Evolutionary conservation across 2,888 invertebrate genomes (phyloP).

Genomic region (Campoplex capitator): DNA sequence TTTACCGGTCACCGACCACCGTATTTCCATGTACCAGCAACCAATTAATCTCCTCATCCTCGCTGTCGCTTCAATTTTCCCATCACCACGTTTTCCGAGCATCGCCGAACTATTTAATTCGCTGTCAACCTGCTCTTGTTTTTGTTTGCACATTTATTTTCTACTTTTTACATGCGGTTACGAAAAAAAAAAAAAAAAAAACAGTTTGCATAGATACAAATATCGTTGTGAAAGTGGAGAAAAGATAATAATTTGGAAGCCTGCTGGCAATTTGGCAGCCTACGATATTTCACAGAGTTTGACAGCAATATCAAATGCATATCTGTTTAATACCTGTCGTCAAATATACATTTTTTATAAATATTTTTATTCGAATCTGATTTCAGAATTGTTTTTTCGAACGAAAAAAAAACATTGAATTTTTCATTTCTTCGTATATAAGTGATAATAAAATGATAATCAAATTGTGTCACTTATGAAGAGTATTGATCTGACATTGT

Average conservation of each 20-base stretch:
- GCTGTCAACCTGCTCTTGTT: conserved; percentile 67
- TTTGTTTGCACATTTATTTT: conserved; percentile 77
- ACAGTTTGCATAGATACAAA: neutral
- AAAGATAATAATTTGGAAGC: neutral
- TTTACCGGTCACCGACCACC: conserved; percentile 62
- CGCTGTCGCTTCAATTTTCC: conserved; percentile 64
- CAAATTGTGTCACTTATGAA: neutral
- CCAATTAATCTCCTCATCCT: conserved; percentile 70
- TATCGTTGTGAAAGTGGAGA: neutral
- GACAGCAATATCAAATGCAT: neutral
- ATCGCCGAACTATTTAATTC: conserved; percentile 76
- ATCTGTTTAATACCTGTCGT: neutral
- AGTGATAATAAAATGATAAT: neutral
- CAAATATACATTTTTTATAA: neutral
- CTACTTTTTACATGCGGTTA: conserved; percentile 70
- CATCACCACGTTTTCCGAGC: conserved; percentile 56
- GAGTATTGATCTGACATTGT: neutral
- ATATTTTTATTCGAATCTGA: neutral
- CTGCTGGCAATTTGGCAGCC: neutral
- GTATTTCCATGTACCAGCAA: conserved; percentile 65
- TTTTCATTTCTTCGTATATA: neutral
- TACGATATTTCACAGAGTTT: neutral
- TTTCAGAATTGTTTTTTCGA: neutral
- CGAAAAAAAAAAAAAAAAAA: neutral
- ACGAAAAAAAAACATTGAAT: neutral